These are phyloP conservation scores for Cebus imitator DNA, from an alignment of 2,113 vertebrate genomes.

Conservation along the genomic window DNA sequence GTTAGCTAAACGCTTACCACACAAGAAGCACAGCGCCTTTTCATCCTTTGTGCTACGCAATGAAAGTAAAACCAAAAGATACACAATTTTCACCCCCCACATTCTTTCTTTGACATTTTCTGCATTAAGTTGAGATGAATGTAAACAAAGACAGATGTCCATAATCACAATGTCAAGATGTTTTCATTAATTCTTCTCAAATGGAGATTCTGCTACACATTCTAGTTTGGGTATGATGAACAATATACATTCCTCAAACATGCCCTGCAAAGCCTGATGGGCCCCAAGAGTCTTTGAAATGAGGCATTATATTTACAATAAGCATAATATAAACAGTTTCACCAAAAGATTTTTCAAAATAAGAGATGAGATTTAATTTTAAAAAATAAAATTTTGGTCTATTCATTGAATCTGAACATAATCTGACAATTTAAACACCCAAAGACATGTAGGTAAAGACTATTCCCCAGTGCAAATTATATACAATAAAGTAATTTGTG, in stretches of 20 bases:
- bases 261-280: neutral
- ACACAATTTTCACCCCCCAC: slow-evolving; percentile 47
- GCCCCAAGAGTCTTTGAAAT: neutral
- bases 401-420: neutral
- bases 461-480: neutral
- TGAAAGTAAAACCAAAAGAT: slow-evolving; percentile 68
- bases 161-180: slow-evolving; percentile 57
- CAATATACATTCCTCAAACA: slow-evolving; percentile 12
- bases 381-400: neutral
- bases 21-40: slow-evolving; percentile 61
- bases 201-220: slow-evolving; percentile 17
- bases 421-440: neutral
- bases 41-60: slow-evolving; percentile 45
- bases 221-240: neutral
- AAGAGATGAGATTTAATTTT: neutral
- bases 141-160: slow-evolving; percentile 76
- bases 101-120: slow-evolving; percentile 71
- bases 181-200: slow-evolving; percentile 64
- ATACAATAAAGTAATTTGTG: neutral
- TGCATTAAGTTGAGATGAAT: slow-evolving; percentile 58
- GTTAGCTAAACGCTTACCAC: slow-evolving; percentile 63
- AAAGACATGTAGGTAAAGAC: neutral
- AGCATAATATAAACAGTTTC: neutral
- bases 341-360: neutral
- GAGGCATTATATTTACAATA: neutral